Evolutionary conservation across 2,888 invertebrate genomes (phyloP), one percentile per base, ranked within the genome.

Genomic region (Lithodes maja): DNA sequence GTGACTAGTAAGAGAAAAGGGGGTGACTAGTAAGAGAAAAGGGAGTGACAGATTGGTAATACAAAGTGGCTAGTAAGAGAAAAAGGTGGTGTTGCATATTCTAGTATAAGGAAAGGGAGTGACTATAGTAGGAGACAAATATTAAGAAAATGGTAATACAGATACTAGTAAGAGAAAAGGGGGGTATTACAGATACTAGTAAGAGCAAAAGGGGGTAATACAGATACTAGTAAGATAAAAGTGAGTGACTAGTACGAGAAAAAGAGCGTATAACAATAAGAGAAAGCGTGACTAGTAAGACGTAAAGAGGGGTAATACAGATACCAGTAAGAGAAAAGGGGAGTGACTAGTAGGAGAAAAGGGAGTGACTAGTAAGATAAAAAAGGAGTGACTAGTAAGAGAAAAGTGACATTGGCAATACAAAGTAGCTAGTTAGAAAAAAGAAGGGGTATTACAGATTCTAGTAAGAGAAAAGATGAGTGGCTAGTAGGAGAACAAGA

Each of bases 401-500:
- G 61, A 12, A 12, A 61, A 61, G 61, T 61, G 61, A 61, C 61
- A 7, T 61, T 33, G 33, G 33, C 33, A 33, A 33, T 33, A 33
- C 33, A 33, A 33, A 33, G 33, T 33, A 33, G 33, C 33, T 68
- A 68, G n/a, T 12, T 1, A 68, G n/a, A 68, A 68, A 68, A 68
- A n/a, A 12, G 69, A 68, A 12, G 0, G 61, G 7, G 12, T 5
- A 12, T 33, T 33, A 33, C 33, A 33, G 33, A 33, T 33, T 33
- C 61, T 61, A 61, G 7, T 61, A 61, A 61, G 61, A 61, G 49
- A 33, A 75, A 75, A 75, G 49, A n/a, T 0, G 61, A 15, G 75
- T 75, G 49, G n/a, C 49, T 75, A 33, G 75, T 75, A 75, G 5
- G 75, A 75, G n/a, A 75, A 75, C n/a, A 12, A 61, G 33, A 33